Conservation (phyloP, 2,797 vertebrate species). For the Lithobates sylvaticus region DNA sequence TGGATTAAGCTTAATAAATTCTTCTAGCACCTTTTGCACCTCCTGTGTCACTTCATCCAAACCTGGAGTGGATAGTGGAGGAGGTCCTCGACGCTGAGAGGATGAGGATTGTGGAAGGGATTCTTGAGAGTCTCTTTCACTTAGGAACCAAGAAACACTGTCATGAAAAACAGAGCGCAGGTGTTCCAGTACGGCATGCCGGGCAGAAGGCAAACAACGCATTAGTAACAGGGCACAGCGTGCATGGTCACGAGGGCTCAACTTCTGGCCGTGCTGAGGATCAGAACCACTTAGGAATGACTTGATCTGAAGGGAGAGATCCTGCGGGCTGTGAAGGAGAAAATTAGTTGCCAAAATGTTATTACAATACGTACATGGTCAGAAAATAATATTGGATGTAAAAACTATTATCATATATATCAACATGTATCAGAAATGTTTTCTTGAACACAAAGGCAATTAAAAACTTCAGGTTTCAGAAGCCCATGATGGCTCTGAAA, state of each 20-base stretch:
- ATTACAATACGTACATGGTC: not conserved
- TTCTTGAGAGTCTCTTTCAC: constrained; percentile 81
- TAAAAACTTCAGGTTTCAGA: too few relatives aligned
- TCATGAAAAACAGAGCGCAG: constrained; percentile 90
- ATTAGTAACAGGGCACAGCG: constrained; percentile 89
- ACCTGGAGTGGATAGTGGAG: constrained; percentile 66
- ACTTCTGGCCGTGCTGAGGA: constrained; percentile 85
- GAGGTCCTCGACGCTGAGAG: constrained; percentile 65
- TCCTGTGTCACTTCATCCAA: constrained; percentile 79
- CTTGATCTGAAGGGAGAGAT: constrained; percentile 91
- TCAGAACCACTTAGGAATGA: constrained; percentile 91
- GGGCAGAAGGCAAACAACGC: constrained; percentile 87
- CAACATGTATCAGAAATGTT: too few relatives aligned
- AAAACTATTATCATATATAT: too few relatives aligned
- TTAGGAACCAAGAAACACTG: constrained; percentile 85
- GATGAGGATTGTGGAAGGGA: constrained; percentile 44
- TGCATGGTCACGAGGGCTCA: constrained; percentile 88
- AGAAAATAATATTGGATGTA: too few relatives aligned
- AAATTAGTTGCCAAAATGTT: not conserved
- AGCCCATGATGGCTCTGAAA: too few relatives aligned
- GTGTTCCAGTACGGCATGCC: constrained; percentile 89
- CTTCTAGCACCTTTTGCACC: constrained; percentile 83
- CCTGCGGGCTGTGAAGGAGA: constrained; percentile 80
- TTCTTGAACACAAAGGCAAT: too few relatives aligned
- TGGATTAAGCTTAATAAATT: constrained; percentile 87